These are phyloP conservation scores for Sarcoramphus papa DNA, from an alignment of 2,797 vertebrate genomes.

Conservation along the genomic window DNA sequence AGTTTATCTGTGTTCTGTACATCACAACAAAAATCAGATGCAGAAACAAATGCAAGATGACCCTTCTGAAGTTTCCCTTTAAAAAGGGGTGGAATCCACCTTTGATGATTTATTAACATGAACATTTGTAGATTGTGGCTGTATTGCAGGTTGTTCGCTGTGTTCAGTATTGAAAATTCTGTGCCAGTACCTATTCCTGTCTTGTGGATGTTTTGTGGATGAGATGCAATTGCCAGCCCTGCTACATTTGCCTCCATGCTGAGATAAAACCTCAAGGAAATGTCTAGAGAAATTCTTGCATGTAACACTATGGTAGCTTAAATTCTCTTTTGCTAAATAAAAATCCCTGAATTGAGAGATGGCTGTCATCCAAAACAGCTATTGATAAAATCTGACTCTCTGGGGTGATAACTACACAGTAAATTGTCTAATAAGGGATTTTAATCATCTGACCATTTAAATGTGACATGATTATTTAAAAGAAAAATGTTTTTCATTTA, in stretches of 20 bases:
- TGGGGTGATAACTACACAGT: background rate
- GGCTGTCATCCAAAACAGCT: background rate
- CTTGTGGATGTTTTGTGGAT: background rate
- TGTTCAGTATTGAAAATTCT: background rate
- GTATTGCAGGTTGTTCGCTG: background rate
- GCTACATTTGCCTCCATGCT: background rate
- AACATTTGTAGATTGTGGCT: background rate
- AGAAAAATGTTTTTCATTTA: background rate
- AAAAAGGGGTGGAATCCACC: background rate
- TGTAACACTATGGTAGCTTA: background rate
- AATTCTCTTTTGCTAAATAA: background rate
- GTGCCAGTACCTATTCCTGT: background rate
- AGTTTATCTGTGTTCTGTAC: background rate
- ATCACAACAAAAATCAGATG: background rate
- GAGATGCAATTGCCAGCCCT: background rate
- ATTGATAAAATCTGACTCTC: background rate
- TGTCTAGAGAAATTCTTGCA: background rate
- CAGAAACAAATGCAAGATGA: background rate
- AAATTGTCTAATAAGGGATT: background rate
- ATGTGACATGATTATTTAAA: background rate
- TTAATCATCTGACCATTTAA: background rate
- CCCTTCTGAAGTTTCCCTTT: background rate
- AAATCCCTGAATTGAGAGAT: background rate
- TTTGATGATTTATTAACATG: background rate
- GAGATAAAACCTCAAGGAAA: background rate